Evolutionary conservation across 2,797 vertebrate genomes (phyloP), one percentile per base, ranked within the genome.

Genomic region (Pipistrellus pipistrellus): DNA sequence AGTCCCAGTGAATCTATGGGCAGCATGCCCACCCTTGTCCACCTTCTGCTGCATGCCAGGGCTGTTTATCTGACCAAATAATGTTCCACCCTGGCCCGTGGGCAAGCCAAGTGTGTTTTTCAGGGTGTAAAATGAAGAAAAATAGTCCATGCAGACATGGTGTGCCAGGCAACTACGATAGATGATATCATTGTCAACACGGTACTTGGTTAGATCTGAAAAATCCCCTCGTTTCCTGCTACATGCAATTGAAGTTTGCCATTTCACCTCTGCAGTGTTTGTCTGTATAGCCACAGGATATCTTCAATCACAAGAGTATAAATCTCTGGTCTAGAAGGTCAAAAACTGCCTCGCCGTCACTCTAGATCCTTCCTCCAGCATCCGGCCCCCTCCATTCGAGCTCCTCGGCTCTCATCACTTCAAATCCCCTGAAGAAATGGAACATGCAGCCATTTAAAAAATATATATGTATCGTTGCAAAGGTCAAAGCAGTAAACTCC

Each of bases 401-500:
- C 66, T 90, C 23, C 32, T 85, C 38, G 78, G 68, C 35, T 4
- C 87, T 90, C 69, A 66, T 81, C 72, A 85, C 78, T 97, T 97
- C 97, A 97, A 97, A 97, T 95, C 93, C 90, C 93, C 93, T 32
- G 72, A 96, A 97, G 96, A 97, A 98, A 96, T 90, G 91, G 96
- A 97, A 95, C 77, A 90, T 95, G 82, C 44, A 97, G 96, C 94
- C 98, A 96, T 97, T 98, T 94, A 96, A 97, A 81, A 92, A 95
- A 95, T n/a, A 94, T 97, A 98, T 96, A 97, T 75, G 96, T 97
- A 87, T 97, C 94, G 48, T 97, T 97, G 97, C 96, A 98, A 98
- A 98, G 98, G 98, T 98, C 97, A 98, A 90, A 94, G 93, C 95
- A 91, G 94, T 97, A 97, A 98, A 97, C 94, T 97, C 81, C 96